A percentile compares a stretch with the other conserved stretches of the same genome.
Conservation (phyloP, 2,113 vertebrate genomes). For the Takifugu flavidus region DNA sequence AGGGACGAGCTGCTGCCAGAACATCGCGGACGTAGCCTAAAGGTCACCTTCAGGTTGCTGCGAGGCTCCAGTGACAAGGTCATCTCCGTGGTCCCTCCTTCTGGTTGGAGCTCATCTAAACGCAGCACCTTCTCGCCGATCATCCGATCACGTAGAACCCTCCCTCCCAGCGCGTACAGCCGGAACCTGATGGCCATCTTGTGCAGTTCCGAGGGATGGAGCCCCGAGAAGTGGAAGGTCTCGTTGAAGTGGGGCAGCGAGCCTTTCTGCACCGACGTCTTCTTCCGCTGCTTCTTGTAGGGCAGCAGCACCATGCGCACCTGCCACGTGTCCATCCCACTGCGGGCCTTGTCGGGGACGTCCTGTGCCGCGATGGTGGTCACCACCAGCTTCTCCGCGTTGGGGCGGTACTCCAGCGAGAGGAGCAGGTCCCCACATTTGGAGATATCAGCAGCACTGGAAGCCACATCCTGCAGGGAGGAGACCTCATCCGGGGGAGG, state of each 20-base stretch:
- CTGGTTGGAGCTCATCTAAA: slow-evolving; percentile 74
- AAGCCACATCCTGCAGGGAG: slow-evolving; percentile 29
- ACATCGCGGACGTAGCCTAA: too few species aligned
- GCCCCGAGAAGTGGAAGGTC: slow-evolving; percentile 82
- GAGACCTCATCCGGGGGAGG: slow-evolving; percentile 29
- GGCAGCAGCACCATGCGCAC: slow-evolving; percentile 89
- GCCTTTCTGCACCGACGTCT: slow-evolving; percentile 83
- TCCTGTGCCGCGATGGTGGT: slow-evolving; percentile 80
- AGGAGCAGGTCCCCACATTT: slow-evolving; percentile 88
- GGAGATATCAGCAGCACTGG: slow-evolving; percentile 76
- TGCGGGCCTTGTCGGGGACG: slow-evolving; percentile 89
- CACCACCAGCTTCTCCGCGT: slow-evolving; percentile 82
- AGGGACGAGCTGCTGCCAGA: too few species aligned
- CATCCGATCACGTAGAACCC: slow-evolving; percentile 86
- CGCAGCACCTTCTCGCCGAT: slow-evolving; percentile 90
- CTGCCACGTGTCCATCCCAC: slow-evolving; percentile 88
- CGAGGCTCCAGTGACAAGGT: slow-evolving; percentile 87
- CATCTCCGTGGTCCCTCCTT: slow-evolving; percentile 69
- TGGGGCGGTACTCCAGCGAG: slow-evolving; percentile 78
- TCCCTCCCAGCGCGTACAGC: slow-evolving; percentile 85
- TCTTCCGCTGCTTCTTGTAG: slow-evolving; percentile 87
- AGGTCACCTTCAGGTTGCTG: slow-evolving; percentile 83
- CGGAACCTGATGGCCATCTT: slow-evolving; percentile 84
- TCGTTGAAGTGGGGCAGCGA: slow-evolving; percentile 83
- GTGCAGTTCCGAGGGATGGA: slow-evolving; percentile 79